Percentiles rank a stretch among this genome's conserved stretches.
Conservation (phyloP, 2,888 invertebrate species). For the Pocota personata region DNA sequence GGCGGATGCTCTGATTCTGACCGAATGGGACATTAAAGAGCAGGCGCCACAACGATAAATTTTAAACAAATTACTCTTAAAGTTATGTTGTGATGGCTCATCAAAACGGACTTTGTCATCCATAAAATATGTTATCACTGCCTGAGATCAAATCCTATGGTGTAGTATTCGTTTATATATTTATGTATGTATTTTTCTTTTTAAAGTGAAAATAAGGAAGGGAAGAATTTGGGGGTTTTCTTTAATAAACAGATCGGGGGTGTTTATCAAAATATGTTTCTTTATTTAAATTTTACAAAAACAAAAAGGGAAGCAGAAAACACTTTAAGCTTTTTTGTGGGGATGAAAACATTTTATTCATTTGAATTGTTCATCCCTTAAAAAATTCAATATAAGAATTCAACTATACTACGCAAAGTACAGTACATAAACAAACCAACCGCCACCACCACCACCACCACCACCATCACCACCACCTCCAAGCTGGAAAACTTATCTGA, state of each 20-base stretch:
- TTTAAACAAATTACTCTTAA: slow-evolving; percentile 6
- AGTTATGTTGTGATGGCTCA: slow-evolving; percentile 12
- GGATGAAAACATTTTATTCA: neutral
- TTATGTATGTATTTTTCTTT: neutral
- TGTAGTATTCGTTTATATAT: neutral
- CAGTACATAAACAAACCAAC: slow-evolving; percentile 40
- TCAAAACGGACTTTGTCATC: slow-evolving; percentile 5
- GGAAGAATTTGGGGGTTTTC: neutral
- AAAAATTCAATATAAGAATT: slow-evolving; percentile 54
- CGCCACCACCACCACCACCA: slow-evolving; percentile 7
- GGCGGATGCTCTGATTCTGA: neutral
- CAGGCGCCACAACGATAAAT: slow-evolving; percentile 23
- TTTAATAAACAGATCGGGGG: neutral
- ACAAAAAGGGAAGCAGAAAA: neutral
- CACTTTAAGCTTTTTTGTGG: slow-evolving; percentile 3
- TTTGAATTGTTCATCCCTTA: slow-evolving; percentile 43
- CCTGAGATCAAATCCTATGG: neutral
- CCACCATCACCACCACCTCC: slow-evolving; percentile 3
- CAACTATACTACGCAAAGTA: slow-evolving; percentile 26
- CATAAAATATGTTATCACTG: slow-evolving; percentile 7
- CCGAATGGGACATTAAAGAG: neutral
- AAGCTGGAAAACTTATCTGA: slow-evolving; percentile 79
- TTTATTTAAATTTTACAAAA: slow-evolving; percentile 23
- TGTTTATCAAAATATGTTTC: slow-evolving; percentile 15
- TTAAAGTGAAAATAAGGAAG: neutral